Base-by-base conservation (phyloP, 2,888 invertebrate genomes). In the Leptogaster cylindrica region DNA sequence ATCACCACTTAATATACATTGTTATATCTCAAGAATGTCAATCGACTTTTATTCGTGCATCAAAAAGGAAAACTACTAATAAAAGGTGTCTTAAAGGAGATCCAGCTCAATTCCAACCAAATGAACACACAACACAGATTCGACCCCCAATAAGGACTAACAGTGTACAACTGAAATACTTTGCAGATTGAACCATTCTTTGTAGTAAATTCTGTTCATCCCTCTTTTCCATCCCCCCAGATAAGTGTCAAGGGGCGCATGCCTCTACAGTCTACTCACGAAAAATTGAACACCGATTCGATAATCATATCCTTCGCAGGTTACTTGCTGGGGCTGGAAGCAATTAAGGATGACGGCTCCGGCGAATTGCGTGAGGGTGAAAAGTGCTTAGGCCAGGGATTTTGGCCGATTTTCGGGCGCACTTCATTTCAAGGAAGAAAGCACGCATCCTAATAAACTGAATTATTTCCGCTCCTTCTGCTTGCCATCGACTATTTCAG, bases 361-460 rank as follows among this genome's bases (percentile, higher is more conserved):
- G 31, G 8, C 36, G 39, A 41, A 48, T 51, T 51, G 50, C 52
- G 52, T 51, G 41, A 33, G 50, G 52, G 27, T 36, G 51, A 25
- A 65, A 65, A 65, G 36, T 65, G 65, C 51, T 65, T 65, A 65
- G 65, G 14, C 41, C 52, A 52, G 65, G 52, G 65, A 27, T 51
- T 65, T 41, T 14, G 20, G 31, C 20, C 36, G 39, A 36, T 65
- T 52, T 39, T 25, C 64, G 64, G 8, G 16, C 48, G 63, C 16
- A 39, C 31, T 31, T 31, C 16, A 25, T 3, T 48, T 12, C 23
- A 28, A 27, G 20, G 44, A 61, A 61, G 61, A 31, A 61, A 61
- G 28, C 44, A 41, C 44, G 61, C 27, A 44, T 28, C 61, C 61
- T 44, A 44, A 44, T 61, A 61, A 61, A 61, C 44, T 61, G 61